Evolutionary conservation across 2,113 vertebrate genomes (phyloP).

Genomic region (Hyaena hyaena): DNA sequence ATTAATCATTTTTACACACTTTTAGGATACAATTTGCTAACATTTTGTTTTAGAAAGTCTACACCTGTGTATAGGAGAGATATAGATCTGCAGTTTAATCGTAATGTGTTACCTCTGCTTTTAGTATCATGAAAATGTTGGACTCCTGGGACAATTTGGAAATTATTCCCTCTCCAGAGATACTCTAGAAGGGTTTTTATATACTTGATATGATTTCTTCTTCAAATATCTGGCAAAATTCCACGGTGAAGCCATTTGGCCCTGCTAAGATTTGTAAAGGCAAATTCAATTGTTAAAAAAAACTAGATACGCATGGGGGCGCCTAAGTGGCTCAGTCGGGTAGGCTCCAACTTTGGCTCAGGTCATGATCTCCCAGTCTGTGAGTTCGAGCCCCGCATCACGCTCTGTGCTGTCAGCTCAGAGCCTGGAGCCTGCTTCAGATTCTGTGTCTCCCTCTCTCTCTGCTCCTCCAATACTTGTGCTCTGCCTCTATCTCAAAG

Average conservation of each 20-base stretch:
- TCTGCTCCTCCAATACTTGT: too few relatives aligned
- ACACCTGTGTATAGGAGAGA: background rate
- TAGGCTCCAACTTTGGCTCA: too few relatives aligned
- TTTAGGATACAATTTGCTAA: background rate
- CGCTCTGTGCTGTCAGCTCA: too few relatives aligned
- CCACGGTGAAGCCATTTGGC: background rate
- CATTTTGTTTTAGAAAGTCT: constrained; percentile 3
- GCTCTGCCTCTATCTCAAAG: too few relatives aligned
- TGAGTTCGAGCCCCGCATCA: too few relatives aligned
- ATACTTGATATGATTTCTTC: background rate
- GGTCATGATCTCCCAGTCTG: too few relatives aligned
- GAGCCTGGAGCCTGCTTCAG: too few relatives aligned
- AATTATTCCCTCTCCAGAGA: background rate
- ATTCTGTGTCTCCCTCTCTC: too few relatives aligned
- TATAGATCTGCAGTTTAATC: background rate
- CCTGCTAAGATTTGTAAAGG: background rate
- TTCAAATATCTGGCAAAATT: background rate
- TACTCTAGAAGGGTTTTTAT: background rate
- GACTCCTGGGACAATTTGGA: background rate
- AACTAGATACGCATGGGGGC: too few relatives aligned
- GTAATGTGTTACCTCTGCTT: background rate
- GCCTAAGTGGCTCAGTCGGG: too few relatives aligned
- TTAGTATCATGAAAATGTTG: background rate
- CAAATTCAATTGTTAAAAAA: background rate
- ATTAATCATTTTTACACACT: background rate